A percentile compares a stretch with the other conserved stretches of the same genome.
Conservation (phyloP, 2,113 vertebrate genomes). For the Meriones unguiculatus region DNA sequence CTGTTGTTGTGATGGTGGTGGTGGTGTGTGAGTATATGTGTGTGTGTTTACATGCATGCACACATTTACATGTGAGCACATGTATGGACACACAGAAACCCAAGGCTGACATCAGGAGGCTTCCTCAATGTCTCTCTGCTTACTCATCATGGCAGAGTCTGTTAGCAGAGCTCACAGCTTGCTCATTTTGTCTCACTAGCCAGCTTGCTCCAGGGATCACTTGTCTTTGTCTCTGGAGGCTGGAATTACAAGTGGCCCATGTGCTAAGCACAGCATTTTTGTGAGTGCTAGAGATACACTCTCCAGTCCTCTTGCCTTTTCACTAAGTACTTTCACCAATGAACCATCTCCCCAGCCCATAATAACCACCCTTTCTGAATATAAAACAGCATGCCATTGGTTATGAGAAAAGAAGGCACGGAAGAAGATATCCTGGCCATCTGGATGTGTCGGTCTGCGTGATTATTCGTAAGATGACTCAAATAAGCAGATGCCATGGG, state of each 20-base stretch:
- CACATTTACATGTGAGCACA: background rate
- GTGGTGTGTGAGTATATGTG: background rate
- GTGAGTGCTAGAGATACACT: too few relatives aligned
- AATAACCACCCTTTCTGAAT: conserved; percentile 29
- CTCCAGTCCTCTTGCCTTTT: background rate
- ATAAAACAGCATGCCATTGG: conserved; percentile 51
- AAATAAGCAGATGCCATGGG: conserved; percentile 79
- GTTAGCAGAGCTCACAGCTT: background rate
- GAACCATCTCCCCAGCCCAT: background rate
- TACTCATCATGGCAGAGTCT: background rate
- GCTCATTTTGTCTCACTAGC: too few relatives aligned
- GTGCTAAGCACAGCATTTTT: background rate
- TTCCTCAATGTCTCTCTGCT: background rate
- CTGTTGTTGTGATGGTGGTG: background rate
- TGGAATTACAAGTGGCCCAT: background rate
- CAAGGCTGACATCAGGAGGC: background rate
- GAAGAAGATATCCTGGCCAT: conserved; percentile 63
- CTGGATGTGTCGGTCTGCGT: conserved; percentile 59
- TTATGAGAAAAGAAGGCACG: conserved; percentile 39
- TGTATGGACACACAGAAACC: background rate
- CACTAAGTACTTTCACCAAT: background rate
- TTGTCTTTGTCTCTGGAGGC: background rate
- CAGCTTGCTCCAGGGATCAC: background rate
- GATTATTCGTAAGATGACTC: conserved; percentile 76
- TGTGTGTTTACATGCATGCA: background rate